Evolutionary conservation across 2,113 vertebrate genomes (phyloP), one percentile per base, ranked within the genome.

Genomic region (Fregetta grallaria): DNA sequence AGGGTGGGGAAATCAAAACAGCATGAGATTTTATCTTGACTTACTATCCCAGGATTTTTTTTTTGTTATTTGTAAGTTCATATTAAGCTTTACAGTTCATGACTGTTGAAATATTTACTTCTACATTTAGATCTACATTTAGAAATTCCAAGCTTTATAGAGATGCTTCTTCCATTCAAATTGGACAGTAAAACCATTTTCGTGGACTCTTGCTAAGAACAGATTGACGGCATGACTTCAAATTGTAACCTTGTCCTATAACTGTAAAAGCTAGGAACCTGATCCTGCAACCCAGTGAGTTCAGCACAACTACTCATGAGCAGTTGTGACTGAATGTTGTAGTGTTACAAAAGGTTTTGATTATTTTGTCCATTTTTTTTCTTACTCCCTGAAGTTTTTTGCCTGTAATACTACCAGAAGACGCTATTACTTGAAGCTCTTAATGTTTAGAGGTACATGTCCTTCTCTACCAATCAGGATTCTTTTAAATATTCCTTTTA

Each of bases 21-120:
- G 50, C 82, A 56, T 78, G 88, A 96, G 95, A 95, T 96, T 92
- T 94, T 82, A 95, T 96, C 94, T 96, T 22, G 30, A 50, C 63
- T 81, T 76, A 66, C 68, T 86, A 34, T 94, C 92, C 94, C 92
- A 86, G 76, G 52, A 59, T 61, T 36, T 50, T 73, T 27, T 59
- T 2, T 49, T 79, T 76, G 11, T 44, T 68, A 62, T 42, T 95
- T 89, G 22, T 95, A 42, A 73, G 61, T 91, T 86, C 38, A 2
- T 26, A 9, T 63, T 29, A 47, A 88, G 53, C 75, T 94, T 92
- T 86, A 65, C 55, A 22, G 45, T 36, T 79, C 55, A 29, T 15
- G 61, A 53, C 81, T 91, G 87, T 55, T 90, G 74, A 71, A 88
- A 55, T 47, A 34, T 26, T 94, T 66, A 47, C 61, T 66, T 72